These are phyloP conservation scores for Oreohelix idahoensis DNA, from an alignment of 1,140 invertebrate genomes.

Conservation along the genomic window DNA sequence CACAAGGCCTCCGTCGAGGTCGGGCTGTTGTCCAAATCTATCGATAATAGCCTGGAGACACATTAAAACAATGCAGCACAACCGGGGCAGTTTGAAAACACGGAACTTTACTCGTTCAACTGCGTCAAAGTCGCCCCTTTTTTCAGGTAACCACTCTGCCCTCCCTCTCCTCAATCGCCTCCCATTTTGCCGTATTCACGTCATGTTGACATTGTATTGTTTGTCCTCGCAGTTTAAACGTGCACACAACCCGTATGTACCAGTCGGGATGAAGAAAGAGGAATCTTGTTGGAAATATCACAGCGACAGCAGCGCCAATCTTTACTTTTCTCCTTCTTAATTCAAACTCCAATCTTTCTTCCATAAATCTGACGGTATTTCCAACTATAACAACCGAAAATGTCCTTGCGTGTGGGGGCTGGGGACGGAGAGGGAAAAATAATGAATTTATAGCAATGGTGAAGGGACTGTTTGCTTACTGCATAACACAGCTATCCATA, in stretches of 20 bases:
- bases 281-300: neutral
- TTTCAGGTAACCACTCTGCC: neutral
- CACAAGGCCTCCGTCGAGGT: neutral
- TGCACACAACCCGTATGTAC: neutral
- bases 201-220: conserved; percentile 1
- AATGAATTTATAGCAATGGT: too few species aligned
- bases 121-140: neutral
- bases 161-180: neutral
- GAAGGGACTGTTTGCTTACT: too few species aligned
- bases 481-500: too few species aligned
- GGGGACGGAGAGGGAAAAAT: too few species aligned
- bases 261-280: neutral
- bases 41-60: neutral
- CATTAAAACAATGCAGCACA: neutral
- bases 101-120: neutral
- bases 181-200: neutral
- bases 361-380: neutral
- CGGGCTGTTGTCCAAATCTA: neutral
- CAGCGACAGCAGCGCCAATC: neutral
- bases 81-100: neutral
- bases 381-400: too few species aligned
- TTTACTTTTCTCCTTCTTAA: neutral
- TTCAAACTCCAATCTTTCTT: neutral
- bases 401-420: too few species aligned
- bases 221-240: neutral